Evolutionary conservation across 2,113 vertebrate species (phyloP).

Genomic region (Montifringilla adamsi): DNA sequence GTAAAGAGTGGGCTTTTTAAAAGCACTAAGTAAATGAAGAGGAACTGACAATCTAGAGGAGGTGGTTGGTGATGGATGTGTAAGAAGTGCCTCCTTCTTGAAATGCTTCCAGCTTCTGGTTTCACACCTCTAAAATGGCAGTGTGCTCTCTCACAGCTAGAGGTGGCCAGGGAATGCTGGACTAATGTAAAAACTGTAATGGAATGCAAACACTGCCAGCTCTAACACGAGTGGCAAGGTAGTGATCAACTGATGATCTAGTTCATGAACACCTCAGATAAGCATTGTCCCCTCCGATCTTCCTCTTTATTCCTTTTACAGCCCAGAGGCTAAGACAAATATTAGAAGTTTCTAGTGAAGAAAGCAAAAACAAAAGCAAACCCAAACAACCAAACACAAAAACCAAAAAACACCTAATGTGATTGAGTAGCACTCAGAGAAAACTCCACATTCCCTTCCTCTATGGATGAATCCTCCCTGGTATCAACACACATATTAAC

Average conservation of each 20-base stretch:
- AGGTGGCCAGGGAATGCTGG: background rate
- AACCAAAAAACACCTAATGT: background rate
- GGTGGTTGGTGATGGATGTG: background rate
- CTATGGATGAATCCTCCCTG: background rate
- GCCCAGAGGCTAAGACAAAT: background rate
- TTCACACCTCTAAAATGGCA: background rate
- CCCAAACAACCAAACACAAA: background rate
- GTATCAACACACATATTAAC: background rate
- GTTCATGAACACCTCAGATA: accelerated
- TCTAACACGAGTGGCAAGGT: background rate
- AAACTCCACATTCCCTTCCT: background rate
- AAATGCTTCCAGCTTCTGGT: background rate
- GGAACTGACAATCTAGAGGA: background rate
- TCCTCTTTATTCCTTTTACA: background rate
- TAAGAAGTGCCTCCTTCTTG: background rate
- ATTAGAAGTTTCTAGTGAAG: background rate
- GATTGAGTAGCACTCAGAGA: background rate
- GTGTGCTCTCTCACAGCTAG: background rate
- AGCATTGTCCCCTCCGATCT: background rate
- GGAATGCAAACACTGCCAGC: background rate
- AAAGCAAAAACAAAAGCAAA: background rate
- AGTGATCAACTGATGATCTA: background rate
- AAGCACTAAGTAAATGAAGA: background rate
- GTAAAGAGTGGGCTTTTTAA: background rate
- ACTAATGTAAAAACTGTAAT: background rate